Base-by-base conservation (phyloP, 2,888 invertebrate species). In the Rhagophthalmus giganteus region DNA sequence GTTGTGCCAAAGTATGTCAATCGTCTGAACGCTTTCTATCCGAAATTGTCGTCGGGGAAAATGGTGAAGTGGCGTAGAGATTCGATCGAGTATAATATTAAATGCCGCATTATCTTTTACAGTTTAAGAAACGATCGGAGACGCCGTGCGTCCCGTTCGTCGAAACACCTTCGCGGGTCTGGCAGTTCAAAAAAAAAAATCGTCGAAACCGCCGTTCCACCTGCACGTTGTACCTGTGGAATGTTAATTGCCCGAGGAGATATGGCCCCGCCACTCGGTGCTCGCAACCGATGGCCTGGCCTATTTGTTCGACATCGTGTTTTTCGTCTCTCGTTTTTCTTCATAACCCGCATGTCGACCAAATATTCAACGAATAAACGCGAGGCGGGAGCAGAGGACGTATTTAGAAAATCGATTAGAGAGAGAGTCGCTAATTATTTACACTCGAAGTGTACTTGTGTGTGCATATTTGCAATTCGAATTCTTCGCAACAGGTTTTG, bases 231-330 rank as follows among this genome's bases (percentile, higher is more conserved):
- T 58, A 54, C 56, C 54, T 50, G 56, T 58, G 59, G 61, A 61
- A 61, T 61, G 59, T 61, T 58, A 61, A 61, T 59, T 59, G 61
- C 61, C 59, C 32, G 30, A 45, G 58, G 60, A 52, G 60, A 49
- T 56, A 54, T 39, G 44, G 44, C 45, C 50, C 38, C 26, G 34
- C 46, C 46, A 45, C 51, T 49, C 54, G 16, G 20, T 20, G 34
- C 16, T 50, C 39, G 35, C 44, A 49, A 45, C 42, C 46, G 45
- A 53, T 56, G 50, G 50, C 45, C 46, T 51, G 54, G 39, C 51
- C 32, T 37, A 38, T 44, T 38, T 42, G 31, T 28, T 42, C 15
- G 38, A 49, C 16, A 48, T 53, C 45, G 45, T 53, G 38, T 31
- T 14, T 14, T 26, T 9, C 2, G 8, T 27, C 9, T 10, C 28